Conservation (phyloP, 2,888 invertebrate species). For the Euclidia mi region DNA sequence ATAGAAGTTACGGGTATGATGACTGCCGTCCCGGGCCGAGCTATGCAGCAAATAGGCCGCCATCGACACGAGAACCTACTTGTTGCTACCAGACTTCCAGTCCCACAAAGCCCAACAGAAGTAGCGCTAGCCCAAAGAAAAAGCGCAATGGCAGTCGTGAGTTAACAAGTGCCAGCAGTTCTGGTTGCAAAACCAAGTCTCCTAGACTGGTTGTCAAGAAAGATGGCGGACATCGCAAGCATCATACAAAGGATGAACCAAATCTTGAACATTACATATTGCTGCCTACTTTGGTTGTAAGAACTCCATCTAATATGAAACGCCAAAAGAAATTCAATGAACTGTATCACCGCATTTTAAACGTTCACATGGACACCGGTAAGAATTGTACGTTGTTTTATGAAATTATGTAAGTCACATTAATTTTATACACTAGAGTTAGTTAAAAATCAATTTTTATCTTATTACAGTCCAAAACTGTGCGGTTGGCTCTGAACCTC, state of each 20-base stretch:
- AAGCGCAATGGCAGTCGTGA: conserved; percentile 45
- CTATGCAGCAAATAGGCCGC: conserved; percentile 60
- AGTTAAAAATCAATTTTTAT: background rate
- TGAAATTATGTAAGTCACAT: background rate
- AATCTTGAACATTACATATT: conserved; percentile 83
- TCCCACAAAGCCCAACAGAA: conserved; percentile 55
- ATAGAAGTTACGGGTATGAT: conserved; percentile 56
- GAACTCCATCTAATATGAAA: conserved; percentile 83
- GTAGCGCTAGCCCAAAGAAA: conserved; percentile 30
- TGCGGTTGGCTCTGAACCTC: conserved; percentile 24
- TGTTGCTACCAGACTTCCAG: conserved; percentile 77
- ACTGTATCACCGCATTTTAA: conserved; percentile 82
- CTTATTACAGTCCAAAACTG: conserved; percentile 57
- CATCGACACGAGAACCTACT: conserved; percentile 68
- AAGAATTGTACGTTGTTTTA: conserved; percentile 20
- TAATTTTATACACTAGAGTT: background rate
- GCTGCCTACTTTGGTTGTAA: conserved; percentile 81
- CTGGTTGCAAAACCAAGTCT: conserved; percentile 61
- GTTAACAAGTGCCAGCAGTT: conserved; percentile 71
- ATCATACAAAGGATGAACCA: conserved; percentile 68
- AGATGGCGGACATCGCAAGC: conserved; percentile 70
- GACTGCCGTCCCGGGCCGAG: conserved; percentile 80
- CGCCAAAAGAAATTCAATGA: conserved; percentile 85
- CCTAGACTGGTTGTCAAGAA: conserved; percentile 79
- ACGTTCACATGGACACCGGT: conserved; percentile 75